Percentiles rank a stretch among this genome's conserved stretches.
Evolutionary conservation across 1,140 invertebrate genomes (phyloP).

Genomic region (Cydia pomonella): DNA sequence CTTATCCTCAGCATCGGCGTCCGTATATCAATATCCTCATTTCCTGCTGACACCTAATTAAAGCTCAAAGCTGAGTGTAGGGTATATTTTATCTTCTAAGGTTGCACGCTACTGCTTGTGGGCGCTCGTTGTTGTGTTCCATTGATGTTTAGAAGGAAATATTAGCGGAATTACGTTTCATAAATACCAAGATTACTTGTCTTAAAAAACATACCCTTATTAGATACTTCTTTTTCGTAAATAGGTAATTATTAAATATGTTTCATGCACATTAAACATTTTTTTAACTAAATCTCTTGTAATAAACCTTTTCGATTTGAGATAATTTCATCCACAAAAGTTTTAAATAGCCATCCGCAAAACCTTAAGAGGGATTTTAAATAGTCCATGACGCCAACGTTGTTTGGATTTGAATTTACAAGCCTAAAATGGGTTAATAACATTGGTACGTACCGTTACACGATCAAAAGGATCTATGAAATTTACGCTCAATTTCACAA

Average conservation of each 20-base stretch:
- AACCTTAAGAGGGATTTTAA: too few relatives aligned
- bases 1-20: constrained; percentile 11
- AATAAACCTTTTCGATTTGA: too few relatives aligned
- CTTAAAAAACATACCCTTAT: too few relatives aligned
- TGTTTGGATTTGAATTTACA: too few relatives aligned
- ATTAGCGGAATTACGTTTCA: neutral
- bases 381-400: too few relatives aligned
- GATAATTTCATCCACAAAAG: too few relatives aligned
- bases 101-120: constrained; percentile 17
- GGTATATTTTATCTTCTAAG: neutral
- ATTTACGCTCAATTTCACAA: neutral
- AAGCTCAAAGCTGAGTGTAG: neutral
- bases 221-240: too few relatives aligned
- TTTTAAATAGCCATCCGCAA: too few relatives aligned
- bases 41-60: constrained; percentile 23
- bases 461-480: neutral
- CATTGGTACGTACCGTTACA: neutral
- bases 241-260: too few relatives aligned
- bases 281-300: too few relatives aligned
- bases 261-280: too few relatives aligned
- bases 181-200: too few relatives aligned
- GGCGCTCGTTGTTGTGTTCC: neutral
- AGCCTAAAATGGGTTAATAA: neutral
- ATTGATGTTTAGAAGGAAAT: neutral
- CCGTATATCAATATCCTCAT: neutral